These are phyloP conservation scores for Bufotes viridis DNA, from an alignment of 2,797 vertebrate species.

Conservation along the genomic window DNA sequence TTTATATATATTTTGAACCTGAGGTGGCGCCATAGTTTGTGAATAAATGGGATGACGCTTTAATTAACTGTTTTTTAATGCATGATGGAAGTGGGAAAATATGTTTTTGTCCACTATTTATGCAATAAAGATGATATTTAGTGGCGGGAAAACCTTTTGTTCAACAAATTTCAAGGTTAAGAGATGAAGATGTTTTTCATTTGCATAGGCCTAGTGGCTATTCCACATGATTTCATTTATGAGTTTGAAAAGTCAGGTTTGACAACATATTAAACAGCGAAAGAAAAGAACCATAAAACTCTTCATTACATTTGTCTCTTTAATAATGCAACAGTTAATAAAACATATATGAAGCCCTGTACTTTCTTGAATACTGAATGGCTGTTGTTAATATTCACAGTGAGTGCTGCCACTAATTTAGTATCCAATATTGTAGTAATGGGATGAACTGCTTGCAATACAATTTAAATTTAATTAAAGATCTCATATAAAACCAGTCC, in stretches of 20 bases:
- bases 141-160: background rate
- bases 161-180: background rate
- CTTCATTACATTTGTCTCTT: constrained; percentile 34
- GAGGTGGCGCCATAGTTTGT: too few relatives aligned
- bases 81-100: too few relatives aligned
- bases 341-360: constrained; percentile 54
- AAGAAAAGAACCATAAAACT: constrained; percentile 46
- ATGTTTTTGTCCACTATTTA: too few relatives aligned
- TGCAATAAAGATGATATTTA: too few relatives aligned
- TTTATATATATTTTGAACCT: too few relatives aligned
- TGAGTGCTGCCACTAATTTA: constrained; percentile 24
- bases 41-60: too few relatives aligned
- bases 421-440: constrained; percentile 42
- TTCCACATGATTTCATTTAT: constrained; percentile 3
- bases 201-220: background rate
- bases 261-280: constrained; percentile 28
- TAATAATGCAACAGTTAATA: constrained; percentile 54
- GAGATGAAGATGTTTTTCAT: background rate
- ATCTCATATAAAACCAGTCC: constrained; percentile 34
- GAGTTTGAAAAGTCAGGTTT: constrained; percentile 22
- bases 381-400: constrained; percentile 47
- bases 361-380: constrained; percentile 44
- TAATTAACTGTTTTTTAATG: too few relatives aligned
- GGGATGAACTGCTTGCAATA: constrained; percentile 12
- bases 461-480: constrained; percentile 57